Percentiles rank a stretch among this genome's conserved stretches.
Conservation (phyloP, 2,888 invertebrate species). For the Agonopterix heracliana region DNA sequence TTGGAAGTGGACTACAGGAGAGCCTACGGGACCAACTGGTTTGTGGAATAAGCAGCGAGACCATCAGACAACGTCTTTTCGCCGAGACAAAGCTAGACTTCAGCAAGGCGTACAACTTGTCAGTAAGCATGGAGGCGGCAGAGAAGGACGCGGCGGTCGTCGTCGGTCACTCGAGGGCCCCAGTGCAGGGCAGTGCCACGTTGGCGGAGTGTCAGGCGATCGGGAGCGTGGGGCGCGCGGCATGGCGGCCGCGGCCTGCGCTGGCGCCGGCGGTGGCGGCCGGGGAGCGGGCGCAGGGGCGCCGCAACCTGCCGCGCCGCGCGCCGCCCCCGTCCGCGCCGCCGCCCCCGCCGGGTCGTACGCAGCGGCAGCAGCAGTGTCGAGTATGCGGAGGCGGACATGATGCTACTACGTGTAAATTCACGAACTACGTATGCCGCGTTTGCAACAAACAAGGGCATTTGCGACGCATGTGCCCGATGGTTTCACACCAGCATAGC, state of each 20-base stretch:
- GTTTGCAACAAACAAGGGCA: constrained; percentile 1
- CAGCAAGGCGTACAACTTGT: constrained; percentile 6
- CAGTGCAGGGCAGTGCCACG: background rate
- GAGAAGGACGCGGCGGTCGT: constrained; percentile 11
- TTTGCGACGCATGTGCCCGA: background rate
- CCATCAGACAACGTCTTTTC: constrained; percentile 11
- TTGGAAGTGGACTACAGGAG: constrained; percentile 8
- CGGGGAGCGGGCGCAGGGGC: background rate
- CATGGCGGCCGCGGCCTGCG: background rate
- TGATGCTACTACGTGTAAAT: background rate
- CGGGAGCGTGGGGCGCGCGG: background rate
- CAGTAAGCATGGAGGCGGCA: constrained; percentile 13
- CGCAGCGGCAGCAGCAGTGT: background rate
- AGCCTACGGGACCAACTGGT: constrained; percentile 10
- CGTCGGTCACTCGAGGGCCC: background rate
- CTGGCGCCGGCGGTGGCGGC: background rate
- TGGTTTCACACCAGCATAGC: background rate
- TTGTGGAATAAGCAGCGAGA: constrained; percentile 9
- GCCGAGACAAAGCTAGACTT: constrained; percentile 8
- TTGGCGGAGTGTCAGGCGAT: constrained; percentile 1
- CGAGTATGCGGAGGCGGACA: background rate
- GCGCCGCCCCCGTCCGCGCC: background rate
- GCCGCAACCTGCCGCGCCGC: no score
- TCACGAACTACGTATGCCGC: no score
- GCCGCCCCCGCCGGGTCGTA: background rate